Evolutionary conservation across 1,140 invertebrate species (phyloP).

Genomic region (Rhynchophorus ferrugineus): DNA sequence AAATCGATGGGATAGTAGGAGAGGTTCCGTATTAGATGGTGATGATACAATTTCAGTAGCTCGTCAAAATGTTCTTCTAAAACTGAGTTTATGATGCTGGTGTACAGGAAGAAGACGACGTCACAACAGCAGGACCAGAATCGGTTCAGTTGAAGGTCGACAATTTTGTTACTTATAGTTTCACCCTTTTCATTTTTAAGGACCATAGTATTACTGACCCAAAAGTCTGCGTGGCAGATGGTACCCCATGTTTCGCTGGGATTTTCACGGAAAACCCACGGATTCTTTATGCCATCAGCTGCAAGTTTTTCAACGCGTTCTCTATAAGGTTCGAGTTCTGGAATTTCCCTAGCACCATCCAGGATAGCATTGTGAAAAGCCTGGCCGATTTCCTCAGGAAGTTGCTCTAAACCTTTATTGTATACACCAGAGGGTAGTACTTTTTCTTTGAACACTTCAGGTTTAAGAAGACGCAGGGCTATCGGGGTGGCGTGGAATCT

Average conservation of each 20-base stretch:
- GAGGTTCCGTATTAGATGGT: slow-evolving; percentile 41
- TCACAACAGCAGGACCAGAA: slow-evolving; percentile 48
- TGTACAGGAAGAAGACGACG: slow-evolving; percentile 50
- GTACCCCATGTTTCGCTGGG: slow-evolving; percentile 44
- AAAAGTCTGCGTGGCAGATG: slow-evolving; percentile 52
- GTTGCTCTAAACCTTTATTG: slow-evolving; percentile 32
- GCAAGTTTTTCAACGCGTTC: slow-evolving; percentile 22
- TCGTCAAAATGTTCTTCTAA: slow-evolving; percentile 42
- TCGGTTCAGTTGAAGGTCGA: slow-evolving; percentile 55
- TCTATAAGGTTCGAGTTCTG: slow-evolving; percentile 28
- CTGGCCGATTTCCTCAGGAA: slow-evolving; percentile 28
- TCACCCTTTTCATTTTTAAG: slow-evolving; percentile 27
- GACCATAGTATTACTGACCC: slow-evolving; percentile 55
- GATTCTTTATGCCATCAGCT: slow-evolving; percentile 20
- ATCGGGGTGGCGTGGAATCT: slow-evolving; percentile 52
- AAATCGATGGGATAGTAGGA: slow-evolving; percentile 31
- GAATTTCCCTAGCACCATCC: slow-evolving; percentile 32
- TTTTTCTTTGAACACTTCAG: slow-evolving; percentile 43
- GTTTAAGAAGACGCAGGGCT: slow-evolving; percentile 46
- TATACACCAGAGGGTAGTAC: slow-evolving; percentile 37
- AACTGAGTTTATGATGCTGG: slow-evolving; percentile 43
- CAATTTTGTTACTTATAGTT: slow-evolving; percentile 47
- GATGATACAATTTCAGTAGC: slow-evolving; percentile 47
- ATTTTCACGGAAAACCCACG: slow-evolving; percentile 22
- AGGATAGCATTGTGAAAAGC: slow-evolving; percentile 34